Percentiles rank a stretch among this genome's conserved stretches.
phyloP scores from a whole-genome alignment of 2,113 vertebrate species.

The Corapipo altera region DNA sequence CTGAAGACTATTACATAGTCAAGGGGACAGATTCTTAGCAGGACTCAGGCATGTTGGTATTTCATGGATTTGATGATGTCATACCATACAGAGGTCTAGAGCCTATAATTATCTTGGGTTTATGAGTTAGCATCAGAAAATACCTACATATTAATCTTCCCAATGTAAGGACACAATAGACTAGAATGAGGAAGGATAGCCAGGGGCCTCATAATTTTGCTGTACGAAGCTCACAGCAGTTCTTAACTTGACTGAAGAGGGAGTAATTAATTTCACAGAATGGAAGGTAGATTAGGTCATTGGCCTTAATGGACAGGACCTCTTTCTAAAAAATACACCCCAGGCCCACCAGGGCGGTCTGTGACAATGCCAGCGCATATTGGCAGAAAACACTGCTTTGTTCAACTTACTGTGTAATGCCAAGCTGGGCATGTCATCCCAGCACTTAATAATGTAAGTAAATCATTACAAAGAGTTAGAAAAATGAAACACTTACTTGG shows the following conservation, averaged over 20 bases:
- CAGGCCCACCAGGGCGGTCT: not conserved
- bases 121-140: not conserved
- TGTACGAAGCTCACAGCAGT: not conserved
- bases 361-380: not conserved
- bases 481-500: constrained; percentile 86
- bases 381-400: not conserved
- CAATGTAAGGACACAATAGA: not conserved
- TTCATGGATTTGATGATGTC: not conserved
- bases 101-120: not conserved
- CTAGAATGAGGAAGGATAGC: not conserved
- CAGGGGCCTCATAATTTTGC: not conserved
- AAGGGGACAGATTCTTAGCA: not conserved
- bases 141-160: not conserved
- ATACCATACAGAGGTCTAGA: not conserved
- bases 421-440: not conserved
- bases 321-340: not conserved
- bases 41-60: not conserved
- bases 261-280: not conserved
- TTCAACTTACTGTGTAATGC: not conserved
- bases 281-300: not conserved
- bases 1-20: not conserved
- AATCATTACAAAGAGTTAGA: not conserved
- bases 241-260: not conserved
- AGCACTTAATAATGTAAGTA: not conserved
- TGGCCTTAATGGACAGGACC: not conserved